These are phyloP conservation scores for Vanessa cardui DNA, from an alignment of 2,888 invertebrate species.

Conservation along the genomic window DNA sequence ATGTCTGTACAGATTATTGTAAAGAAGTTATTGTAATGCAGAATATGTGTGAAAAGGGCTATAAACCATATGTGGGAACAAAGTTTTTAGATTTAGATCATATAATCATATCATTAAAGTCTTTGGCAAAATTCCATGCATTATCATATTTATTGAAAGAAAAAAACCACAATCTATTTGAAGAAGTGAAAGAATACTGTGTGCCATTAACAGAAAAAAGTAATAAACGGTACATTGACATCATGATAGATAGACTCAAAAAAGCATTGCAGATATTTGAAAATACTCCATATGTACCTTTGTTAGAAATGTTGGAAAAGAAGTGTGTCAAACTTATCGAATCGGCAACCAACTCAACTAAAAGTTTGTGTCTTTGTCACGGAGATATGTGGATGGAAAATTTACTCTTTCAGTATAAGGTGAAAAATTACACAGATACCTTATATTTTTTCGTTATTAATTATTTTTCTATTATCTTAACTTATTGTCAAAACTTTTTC, in stretches of 20 bases:
- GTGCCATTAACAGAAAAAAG: slow-evolving; percentile 56
- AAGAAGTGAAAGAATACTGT: slow-evolving; percentile 55
- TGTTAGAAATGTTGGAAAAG: slow-evolving; percentile 53
- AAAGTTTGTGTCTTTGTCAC: slow-evolving; percentile 65
- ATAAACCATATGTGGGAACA: slow-evolving; percentile 53
- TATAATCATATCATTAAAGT: slow-evolving; percentile 54
- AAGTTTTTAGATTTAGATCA: slow-evolving; percentile 65
- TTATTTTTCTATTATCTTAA: not conserved
- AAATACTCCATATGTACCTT: slow-evolving; percentile 51
- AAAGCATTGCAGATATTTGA: slow-evolving; percentile 62
- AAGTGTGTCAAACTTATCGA: slow-evolving; percentile 56
- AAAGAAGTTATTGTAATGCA: slow-evolving; percentile 66
- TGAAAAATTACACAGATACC: slow-evolving; percentile 37
- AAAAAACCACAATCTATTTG: slow-evolving; percentile 48
- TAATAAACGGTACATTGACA: slow-evolving; percentile 63
- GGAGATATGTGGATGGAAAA: slow-evolving; percentile 79
- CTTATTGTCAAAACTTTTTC: slow-evolving; percentile 34
- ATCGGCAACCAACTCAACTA: slow-evolving; percentile 46
- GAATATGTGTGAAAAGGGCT: slow-evolving; percentile 63
- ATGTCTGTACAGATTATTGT: slow-evolving; percentile 58
- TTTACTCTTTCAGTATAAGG: slow-evolving; percentile 70
- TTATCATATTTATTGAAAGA: slow-evolving; percentile 63
- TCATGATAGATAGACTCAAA: slow-evolving; percentile 62
- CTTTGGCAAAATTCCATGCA: slow-evolving; percentile 67
- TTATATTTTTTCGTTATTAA: too few species aligned